Percentiles rank a stretch among this genome's conserved stretches.
Conservation (phyloP, 2,888 invertebrate genomes). For the Spicauda simplicius region DNA sequence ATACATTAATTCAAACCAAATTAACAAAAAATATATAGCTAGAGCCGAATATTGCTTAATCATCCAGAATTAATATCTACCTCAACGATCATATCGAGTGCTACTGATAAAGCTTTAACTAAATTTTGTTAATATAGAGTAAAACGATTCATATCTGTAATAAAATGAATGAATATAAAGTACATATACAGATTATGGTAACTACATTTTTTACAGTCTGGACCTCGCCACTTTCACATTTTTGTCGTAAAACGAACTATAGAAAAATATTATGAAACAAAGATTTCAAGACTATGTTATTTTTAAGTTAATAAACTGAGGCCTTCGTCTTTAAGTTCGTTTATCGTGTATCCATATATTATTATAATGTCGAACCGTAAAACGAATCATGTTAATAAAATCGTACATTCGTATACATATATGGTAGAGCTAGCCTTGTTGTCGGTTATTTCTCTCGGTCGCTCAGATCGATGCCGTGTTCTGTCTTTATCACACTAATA, state of each 20-base stretch:
- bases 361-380: constrained; percentile 77
- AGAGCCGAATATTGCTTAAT: neutral
- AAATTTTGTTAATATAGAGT: neutral
- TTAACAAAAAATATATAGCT: neutral
- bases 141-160: neutral
- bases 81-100: neutral
- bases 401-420: constrained; percentile 80
- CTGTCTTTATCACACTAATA: constrained; percentile 77
- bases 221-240: constrained; percentile 4
- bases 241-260: neutral
- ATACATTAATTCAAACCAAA: constrained; percentile 23
- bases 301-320: constrained; percentile 21
- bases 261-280: constrained; percentile 6
- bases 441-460: constrained; percentile 68
- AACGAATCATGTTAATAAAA: constrained; percentile 82
- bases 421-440: constrained; percentile 81
- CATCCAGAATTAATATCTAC: neutral
- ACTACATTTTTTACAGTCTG: too few species aligned
- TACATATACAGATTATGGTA: neutral
- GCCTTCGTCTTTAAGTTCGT: constrained; percentile 33
- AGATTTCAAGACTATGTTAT: constrained; percentile 1
- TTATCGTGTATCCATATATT: constrained; percentile 64
- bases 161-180: neutral
- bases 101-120: neutral
- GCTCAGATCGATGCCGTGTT: constrained; percentile 56